Percentiles rank a stretch among this genome's conserved stretches.
Evolutionary conservation across 2,888 invertebrate species (phyloP).

Genomic region (Acronicta psi): DNA sequence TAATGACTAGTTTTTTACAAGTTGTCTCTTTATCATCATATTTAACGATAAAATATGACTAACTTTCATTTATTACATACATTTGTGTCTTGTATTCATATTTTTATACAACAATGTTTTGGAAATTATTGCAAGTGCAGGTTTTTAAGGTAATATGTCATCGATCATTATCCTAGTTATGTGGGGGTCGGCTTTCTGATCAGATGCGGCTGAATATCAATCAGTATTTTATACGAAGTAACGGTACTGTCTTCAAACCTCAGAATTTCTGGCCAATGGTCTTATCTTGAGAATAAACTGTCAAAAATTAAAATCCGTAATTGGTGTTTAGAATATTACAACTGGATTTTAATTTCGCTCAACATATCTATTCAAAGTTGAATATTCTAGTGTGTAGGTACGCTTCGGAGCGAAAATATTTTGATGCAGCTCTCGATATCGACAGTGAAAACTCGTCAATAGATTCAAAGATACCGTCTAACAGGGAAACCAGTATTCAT

Average conservation of each 20-base stretch:
- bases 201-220: too few relatives aligned
- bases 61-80: conserved; percentile 39
- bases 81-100: conserved; percentile 7
- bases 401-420: conserved; percentile 3
- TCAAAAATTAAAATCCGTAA: too few relatives aligned
- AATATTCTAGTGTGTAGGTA: conserved; percentile 3
- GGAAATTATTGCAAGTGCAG: conserved; percentile 1
- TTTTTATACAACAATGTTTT: conserved; percentile 9
- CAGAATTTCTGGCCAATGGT: too few relatives aligned
- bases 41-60: conserved; percentile 42
- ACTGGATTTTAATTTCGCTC: too few relatives aligned
- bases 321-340: too few relatives aligned
- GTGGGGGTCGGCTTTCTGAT: too few relatives aligned
- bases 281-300: too few relatives aligned
- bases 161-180: too few relatives aligned
- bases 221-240: too few relatives aligned
- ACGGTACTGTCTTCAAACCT: too few relatives aligned
- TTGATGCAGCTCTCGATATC: conserved; percentile 34
- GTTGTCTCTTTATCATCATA: conserved; percentile 38
- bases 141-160: too few relatives aligned
- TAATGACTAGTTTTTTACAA: conserved; percentile 39
- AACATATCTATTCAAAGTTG: neutral
- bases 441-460: conserved; percentile 51
- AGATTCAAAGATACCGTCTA: conserved; percentile 49
- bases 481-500: conserved; percentile 51